Evolutionary conservation across 2,888 invertebrate species (phyloP).

Genomic region (Tetanocera ferruginea): DNA sequence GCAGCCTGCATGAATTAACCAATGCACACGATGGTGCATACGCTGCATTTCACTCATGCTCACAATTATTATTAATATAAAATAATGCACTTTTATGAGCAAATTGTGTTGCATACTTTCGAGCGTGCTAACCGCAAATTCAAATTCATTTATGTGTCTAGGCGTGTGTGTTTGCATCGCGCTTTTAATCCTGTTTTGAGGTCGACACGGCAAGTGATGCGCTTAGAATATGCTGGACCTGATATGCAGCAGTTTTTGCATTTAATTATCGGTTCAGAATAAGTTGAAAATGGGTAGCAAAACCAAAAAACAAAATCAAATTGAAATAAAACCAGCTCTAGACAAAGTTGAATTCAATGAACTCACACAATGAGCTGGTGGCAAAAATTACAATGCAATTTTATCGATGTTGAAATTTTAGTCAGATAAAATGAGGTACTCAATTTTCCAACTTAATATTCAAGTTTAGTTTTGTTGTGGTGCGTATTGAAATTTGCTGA

Average conservation of each 20-base stretch:
- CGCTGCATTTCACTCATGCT: too few species aligned
- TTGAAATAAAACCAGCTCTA: not conserved
- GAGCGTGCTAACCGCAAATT: not conserved
- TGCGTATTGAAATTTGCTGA: too few species aligned
- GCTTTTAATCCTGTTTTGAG: not conserved
- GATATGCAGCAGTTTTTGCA: constrained; percentile 10
- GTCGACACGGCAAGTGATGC: constrained; percentile 4
- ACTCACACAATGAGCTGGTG: not conserved
- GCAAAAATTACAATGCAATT: not conserved
- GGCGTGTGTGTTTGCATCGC: not conserved
- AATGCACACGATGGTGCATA: too few species aligned
- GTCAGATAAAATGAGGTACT: too few species aligned
- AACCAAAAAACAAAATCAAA: not conserved
- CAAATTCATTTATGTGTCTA: not conserved
- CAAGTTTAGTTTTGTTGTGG: too few species aligned
- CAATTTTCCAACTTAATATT: too few species aligned
- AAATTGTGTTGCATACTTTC: not conserved
- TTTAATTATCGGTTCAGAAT: constrained; percentile 16
- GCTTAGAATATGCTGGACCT: not conserved
- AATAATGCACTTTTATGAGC: constrained; percentile 7
- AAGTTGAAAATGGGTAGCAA: too few species aligned
- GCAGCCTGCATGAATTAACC: too few species aligned
- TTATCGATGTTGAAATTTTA: not conserved
- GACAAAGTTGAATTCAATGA: not conserved
- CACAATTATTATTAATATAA: constrained; percentile 6